Base-by-base conservation (phyloP, 2,888 invertebrate species). In the Aleiodes leptofemur region DNA sequence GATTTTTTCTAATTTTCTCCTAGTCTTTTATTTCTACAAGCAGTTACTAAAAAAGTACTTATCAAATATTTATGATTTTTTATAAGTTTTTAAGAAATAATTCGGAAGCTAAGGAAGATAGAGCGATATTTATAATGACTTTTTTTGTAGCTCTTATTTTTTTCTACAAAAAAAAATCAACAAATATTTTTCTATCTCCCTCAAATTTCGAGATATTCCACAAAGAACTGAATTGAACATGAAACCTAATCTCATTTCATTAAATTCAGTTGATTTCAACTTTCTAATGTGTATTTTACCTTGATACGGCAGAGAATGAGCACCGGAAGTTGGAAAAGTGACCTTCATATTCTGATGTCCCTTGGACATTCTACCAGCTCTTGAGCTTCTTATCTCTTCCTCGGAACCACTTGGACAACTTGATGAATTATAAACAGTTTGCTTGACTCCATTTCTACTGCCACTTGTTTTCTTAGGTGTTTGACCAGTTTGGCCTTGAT, bases 401-500 rank as follows among this genome's bases (percentile, higher is more conserved):
- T 92, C 92, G 0, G 91, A 91, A 48, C 90, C 90, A 78, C 91
- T 90, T 55, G 90, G 90, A 74, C 91, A 91, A 80, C 91, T 91
- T n/a, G 91, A 91, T 1, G 90, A 90, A 50, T 89, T 88, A 73
- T 89, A 87, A 14, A 76, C 85, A 81, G 88, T 90, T 78, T 90
- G 90, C 34, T 86, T 86, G 1, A 83, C 74, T 48, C 64, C 23
- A n/a, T 83, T 59, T 57, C 92, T 91, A n/a, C 92, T 91, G 7
- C 91, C 86, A 0, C 91, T 91, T 13, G 92, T 92, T 78, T 95
- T 94, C 81, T 93, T 93, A 77, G 90, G 90, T 0, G 92, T 64
- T 0, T 64, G 34, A n/a, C 68, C 55, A 16, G 69, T 74, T 51
- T 69, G 61, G 9, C 72, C 69, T 43, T 77, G 76, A 11, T 72